Evolutionary conservation across 2,888 invertebrate species (phyloP).

Genomic region (Cybosia mesomella): DNA sequence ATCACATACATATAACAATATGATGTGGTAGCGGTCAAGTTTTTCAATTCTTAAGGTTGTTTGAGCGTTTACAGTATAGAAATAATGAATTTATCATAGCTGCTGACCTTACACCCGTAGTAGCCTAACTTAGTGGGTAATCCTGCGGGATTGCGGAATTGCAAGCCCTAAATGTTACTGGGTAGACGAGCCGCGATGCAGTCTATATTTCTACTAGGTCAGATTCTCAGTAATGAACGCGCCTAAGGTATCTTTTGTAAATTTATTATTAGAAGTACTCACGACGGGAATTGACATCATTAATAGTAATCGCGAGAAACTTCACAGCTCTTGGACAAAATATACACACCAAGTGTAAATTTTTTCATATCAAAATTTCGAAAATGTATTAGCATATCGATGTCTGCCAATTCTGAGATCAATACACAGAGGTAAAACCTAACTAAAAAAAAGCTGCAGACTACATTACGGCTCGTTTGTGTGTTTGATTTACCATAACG

Average conservation of each 20-base stretch:
- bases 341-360: neutral
- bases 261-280: neutral
- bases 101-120: neutral
- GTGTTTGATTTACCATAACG: neutral
- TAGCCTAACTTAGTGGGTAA: neutral
- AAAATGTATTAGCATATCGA: neutral
- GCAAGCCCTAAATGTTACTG: neutral
- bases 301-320: too few relatives aligned
- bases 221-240: neutral
- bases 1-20: neutral
- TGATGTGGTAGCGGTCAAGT: neutral
- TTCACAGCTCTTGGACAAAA: neutral
- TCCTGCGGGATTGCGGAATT: neutral
- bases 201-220: neutral
- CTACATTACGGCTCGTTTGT: constrained; percentile 11
- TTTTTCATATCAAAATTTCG: neutral
- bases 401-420: neutral
- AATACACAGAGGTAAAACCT: neutral
- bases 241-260: neutral
- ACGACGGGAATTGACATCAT: neutral
- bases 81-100: neutral
- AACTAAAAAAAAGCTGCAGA: neutral
- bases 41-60: neutral
- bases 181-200: constrained; percentile 3
- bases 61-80: neutral